Base-by-base conservation (phyloP, 2,888 invertebrate species). In the Cheilosia vulpina region DNA sequence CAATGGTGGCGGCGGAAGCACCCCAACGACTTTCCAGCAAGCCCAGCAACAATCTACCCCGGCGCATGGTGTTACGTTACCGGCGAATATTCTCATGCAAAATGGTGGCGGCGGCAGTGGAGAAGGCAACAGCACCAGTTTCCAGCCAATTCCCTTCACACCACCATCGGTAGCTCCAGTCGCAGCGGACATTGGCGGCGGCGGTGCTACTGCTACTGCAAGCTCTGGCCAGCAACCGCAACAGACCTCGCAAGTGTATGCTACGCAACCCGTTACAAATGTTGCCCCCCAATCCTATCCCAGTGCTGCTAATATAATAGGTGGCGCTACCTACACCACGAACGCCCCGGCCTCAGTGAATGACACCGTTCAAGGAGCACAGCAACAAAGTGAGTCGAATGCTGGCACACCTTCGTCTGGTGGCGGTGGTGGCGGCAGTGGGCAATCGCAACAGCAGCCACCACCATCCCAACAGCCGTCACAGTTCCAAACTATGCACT, bases 1-100 rank as follows among this genome's bases (percentile, higher is more conserved):
- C 31, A 76, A 50, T 38, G 75, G 34, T 47, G 43, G 47, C 24
- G 83, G 87, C 93, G 89, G 84, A 88, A 71, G 93, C 93, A 90
- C 93, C 93, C 91, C 93, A 93, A 87, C 93, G 93, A 89, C 71
- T 73, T 52, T 71, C 43, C 77, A 78, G 47, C 62, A 77, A 60
- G 89, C 89, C 38, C 89, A 89, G 45, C 91, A 91, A 68, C 90
- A 89, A 57, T 62, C 88, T 58, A 72, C 87, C 57, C 88, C 88
- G 83, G 55, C 69, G n/a, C 90, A 90, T 72, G 89, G 89, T 71
- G 87, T 89, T 31, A 89, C 90, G 4, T 84, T 90, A 66, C 90
- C 91, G 24, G 88, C 88, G 31, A 90, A 89, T 76, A 87, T 90
- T 24, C 88, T 88, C 52, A 88, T 89, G 66, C 90, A 90, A 82